Base-by-base conservation (phyloP, 2,113 vertebrate genomes). In the Poeciliopsis prolifica region DNA sequence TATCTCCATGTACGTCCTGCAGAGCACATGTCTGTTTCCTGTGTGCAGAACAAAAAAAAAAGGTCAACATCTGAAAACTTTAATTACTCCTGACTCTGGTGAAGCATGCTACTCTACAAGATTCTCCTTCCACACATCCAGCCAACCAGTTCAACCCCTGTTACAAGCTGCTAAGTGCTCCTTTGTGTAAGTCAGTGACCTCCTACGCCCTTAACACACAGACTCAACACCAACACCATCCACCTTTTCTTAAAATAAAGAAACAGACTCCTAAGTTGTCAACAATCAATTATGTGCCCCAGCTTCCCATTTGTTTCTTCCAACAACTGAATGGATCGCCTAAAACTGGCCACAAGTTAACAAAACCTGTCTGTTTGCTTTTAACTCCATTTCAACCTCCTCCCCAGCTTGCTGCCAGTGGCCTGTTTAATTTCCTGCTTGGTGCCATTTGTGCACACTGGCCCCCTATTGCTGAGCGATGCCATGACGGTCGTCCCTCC, bases 361-460 rank as follows among this genome's bases (percentile, higher is more conserved):
- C 68, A 78, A 51, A 82, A 76, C 62, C 48, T 17, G 62, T 70
- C 75, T 85, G 62, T 79, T 80, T 76, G 70, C 80, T 68, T 86
- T 88, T 66, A 81, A 70, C 81, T 74, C 77, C 26, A 29, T 68
- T 82, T 83, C 75, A 69, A 37, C 80, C 84, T 64, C 80, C 77
- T 79, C 78, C 77, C 81, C 58, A 78, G 70, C 72, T 82, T 63
- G 72, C 69, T 90, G 85, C 87, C 85, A 82, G 83, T 62, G 69
- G 74, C 74, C 82, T 88, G 86, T 84, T 89, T 85, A 87, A 85
- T 58, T 83, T 88, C 78, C 77, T 63, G 68, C 73, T 78, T 66
- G 70, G 71, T 85, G 84, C 82, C 84, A 89, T 87, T 84, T 82
- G 74, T 75, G 74, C 84, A 88, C 75, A 82, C 74, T 77, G 77